Percentiles rank a stretch among this genome's conserved stretches.
phyloP scores from a whole-genome alignment of 2,113 vertebrate species.

The Ailuropoda melanoleuca region DNA sequence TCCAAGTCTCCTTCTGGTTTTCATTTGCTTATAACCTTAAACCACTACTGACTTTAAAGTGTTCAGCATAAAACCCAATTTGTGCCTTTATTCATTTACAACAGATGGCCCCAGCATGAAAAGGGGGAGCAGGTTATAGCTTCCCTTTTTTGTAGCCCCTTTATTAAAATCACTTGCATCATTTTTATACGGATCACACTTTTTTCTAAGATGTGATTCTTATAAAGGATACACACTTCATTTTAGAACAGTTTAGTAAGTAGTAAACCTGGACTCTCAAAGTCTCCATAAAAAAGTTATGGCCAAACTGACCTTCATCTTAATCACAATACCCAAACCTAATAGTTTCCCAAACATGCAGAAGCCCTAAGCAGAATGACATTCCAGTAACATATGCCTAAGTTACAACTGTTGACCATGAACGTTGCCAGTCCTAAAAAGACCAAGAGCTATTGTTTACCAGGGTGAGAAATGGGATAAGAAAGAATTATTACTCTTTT shows the following conservation, averaged over 20 bases:
- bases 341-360: constrained; percentile 9
- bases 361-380: constrained; percentile 25
- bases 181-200: constrained; percentile 67
- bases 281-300: constrained; percentile 55
- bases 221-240: constrained; percentile 60
- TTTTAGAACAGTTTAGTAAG: constrained; percentile 53
- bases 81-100: constrained; percentile 78
- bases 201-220: constrained; percentile 56
- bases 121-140: constrained; percentile 36
- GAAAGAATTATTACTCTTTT: not conserved
- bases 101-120: constrained; percentile 70
- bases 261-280: constrained; percentile 50
- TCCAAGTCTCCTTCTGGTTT: constrained; percentile 66
- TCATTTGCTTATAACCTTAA: constrained; percentile 73
- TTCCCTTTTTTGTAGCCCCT: constrained; percentile 61
- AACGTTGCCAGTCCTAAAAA: not conserved
- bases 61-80: constrained; percentile 76
- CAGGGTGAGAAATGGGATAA: not conserved
- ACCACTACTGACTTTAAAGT: constrained; percentile 68
- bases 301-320: constrained; percentile 41
- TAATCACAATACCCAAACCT: constrained; percentile 44
- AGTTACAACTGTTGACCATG: not conserved
- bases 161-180: constrained; percentile 73
- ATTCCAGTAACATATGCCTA: constrained; percentile 35
- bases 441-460: not conserved